Conservation (phyloP, 37 sponge, comb jelly and placozoan species). For the Bolinopsis microptera region DNA sequence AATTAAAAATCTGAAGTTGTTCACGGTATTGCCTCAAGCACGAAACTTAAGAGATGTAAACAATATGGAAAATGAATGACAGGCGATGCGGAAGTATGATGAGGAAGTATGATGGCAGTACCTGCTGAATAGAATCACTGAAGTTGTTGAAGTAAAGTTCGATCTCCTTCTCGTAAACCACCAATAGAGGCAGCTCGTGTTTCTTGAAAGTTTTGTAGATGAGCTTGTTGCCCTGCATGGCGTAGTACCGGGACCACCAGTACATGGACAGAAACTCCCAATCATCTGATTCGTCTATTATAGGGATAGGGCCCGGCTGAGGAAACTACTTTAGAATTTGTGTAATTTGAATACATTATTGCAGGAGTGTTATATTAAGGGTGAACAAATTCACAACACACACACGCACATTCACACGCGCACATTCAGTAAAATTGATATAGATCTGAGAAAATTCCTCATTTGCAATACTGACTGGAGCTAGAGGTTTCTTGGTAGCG, state of each 20-base stretch:
- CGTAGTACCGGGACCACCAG: conserved; percentile 35
- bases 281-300: conserved; percentile 4
- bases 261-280: conserved; percentile 48
- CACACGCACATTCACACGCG: too few species aligned
- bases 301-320: conserved; percentile 8
- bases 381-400: too few species aligned
- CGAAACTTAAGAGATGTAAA: too few species aligned
- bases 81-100: too few species aligned
- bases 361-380: too few species aligned
- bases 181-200: conserved; percentile 25
- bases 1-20: too few species aligned
- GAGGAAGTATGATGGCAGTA: too few species aligned
- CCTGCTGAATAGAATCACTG: conserved; percentile 37
- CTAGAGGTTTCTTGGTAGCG: background rate
- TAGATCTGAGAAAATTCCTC: too few species aligned
- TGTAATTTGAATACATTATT: background rate
- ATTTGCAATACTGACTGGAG: background rate
- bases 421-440: too few species aligned
- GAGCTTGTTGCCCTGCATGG: conserved; percentile 38
- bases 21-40: too few species aligned
- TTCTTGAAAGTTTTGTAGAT: conserved; percentile 10
- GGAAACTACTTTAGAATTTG: background rate
- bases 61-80: too few species aligned
- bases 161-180: conserved; percentile 26
- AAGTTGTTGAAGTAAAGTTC: conserved; percentile 49